Percentiles rank a stretch among this genome's conserved stretches.
These are phyloP conservation scores for Leguminivora glycinivorella DNA, from an alignment of 1,140 invertebrate species.

Conservation along the genomic window DNA sequence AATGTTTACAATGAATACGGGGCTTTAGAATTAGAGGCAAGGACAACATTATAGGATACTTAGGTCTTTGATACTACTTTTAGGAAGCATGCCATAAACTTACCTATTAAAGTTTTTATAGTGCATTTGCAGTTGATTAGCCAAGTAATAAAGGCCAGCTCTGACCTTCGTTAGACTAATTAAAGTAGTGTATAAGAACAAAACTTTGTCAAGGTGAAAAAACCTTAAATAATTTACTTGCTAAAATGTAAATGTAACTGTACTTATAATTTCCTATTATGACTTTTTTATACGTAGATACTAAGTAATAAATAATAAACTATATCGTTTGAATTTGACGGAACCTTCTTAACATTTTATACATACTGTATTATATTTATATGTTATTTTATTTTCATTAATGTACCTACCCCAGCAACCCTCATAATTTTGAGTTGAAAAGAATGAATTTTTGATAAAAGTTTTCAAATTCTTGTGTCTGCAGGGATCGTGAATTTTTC, in stretches of 20 bases:
- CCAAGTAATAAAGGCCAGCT: constrained; percentile 65
- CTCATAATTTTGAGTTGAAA: no score
- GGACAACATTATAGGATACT: no score
- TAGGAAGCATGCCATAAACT: neutral
- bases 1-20: no score
- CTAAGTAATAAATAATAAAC: no score
- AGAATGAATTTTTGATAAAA: no score
- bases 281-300: neutral
- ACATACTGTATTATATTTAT: no score
- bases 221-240: constrained; percentile 32
- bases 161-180: constrained; percentile 49
- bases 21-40: no score
- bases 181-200: constrained; percentile 46
- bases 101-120: constrained; percentile 39
- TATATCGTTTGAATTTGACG: neutral
- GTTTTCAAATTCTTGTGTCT: no score
- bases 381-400: no score
- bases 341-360: neutral
- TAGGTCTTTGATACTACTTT: neutral
- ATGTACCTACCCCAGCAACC: no score
- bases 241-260: neutral
- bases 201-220: constrained; percentile 53
- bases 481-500: no score
- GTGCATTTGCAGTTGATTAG: constrained; percentile 65
- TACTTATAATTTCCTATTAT: neutral